phyloP scores from a whole-genome alignment of 2,888 invertebrate genomes.

The Agrotis clavis region DNA sequence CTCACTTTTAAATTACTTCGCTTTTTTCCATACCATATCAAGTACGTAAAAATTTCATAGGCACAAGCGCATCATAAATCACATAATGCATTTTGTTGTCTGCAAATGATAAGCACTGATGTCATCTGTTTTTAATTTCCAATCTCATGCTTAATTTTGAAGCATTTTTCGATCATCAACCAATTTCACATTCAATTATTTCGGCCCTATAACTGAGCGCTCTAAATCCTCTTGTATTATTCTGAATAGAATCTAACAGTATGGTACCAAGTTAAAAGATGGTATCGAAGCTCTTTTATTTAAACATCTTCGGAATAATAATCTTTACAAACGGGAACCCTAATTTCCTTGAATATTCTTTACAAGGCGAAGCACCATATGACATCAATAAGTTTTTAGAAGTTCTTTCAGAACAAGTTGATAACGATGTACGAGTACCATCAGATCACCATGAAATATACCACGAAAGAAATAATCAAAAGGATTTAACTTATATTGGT shows the following conservation, averaged over 20 bases:
- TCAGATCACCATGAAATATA: constrained; percentile 29
- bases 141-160: constrained; percentile 63
- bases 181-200: constrained; percentile 52
- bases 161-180: constrained; percentile 29
- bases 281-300: constrained; percentile 25
- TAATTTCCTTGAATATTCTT: constrained; percentile 1
- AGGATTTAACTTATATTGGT: constrained; percentile 20
- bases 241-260: constrained; percentile 15
- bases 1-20: no score
- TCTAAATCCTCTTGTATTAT: constrained; percentile 21
- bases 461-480: constrained; percentile 3
- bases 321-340: constrained; percentile 24
- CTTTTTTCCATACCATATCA: no score
- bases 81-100: no score
- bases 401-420: constrained; percentile 15
- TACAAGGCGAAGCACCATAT: neutral
- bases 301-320: constrained; percentile 44
- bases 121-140: constrained; percentile 22
- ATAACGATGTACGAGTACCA: constrained; percentile 28
- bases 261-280: constrained; percentile 34
- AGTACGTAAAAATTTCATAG: no score
- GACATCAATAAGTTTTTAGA: constrained; percentile 27
- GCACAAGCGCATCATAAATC: no score
- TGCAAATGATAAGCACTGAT: neutral
- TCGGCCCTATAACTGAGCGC: constrained; percentile 10